Evolutionary conservation across 2,888 invertebrate species (phyloP).

Genomic region (Romanomermis culicivorax): DNA sequence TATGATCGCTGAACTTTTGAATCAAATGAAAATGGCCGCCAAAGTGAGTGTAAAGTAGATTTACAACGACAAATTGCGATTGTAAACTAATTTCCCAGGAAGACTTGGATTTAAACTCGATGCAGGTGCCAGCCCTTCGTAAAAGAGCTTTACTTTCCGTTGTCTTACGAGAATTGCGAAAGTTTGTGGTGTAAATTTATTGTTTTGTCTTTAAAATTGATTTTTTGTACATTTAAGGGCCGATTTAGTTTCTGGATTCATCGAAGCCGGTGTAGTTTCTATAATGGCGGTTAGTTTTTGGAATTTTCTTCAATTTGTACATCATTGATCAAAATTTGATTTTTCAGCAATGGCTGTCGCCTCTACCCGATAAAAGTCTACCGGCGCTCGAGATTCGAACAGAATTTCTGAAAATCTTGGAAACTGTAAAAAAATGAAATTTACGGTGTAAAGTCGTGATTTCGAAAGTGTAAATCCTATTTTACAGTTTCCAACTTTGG

Average conservation of each 20-base stretch:
- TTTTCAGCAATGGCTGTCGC: constrained; percentile 89
- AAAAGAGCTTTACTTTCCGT: constrained; percentile 73
- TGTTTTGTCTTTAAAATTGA: too few relatives aligned
- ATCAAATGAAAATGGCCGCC: constrained; percentile 73
- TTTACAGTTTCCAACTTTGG: constrained; percentile 60
- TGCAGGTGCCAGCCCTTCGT: constrained; percentile 60
- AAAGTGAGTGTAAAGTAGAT: constrained; percentile 41
- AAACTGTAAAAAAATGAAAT: constrained; percentile 27
- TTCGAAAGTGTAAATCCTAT: neutral
- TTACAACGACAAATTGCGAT: too few relatives aligned
- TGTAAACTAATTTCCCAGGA: constrained; percentile 43
- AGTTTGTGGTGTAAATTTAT: too few relatives aligned
- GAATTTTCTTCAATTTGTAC: too few relatives aligned
- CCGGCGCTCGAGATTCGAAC: constrained; percentile 82
- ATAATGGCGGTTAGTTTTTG: constrained; percentile 31
- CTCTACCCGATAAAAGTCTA: constrained; percentile 85
- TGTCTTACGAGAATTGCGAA: constrained; percentile 74
- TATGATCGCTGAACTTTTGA: constrained; percentile 68
- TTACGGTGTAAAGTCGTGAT: neutral
- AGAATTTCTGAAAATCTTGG: constrained; percentile 43
- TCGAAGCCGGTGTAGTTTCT: constrained; percentile 58
- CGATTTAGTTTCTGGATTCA: constrained; percentile 78
- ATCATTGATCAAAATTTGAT: constrained; percentile 42
- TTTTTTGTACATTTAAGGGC: too few relatives aligned
- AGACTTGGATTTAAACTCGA: constrained; percentile 63